These are phyloP conservation scores for Dexiosoma caninum DNA, from an alignment of 2,888 invertebrate genomes.

Conservation along the genomic window DNA sequence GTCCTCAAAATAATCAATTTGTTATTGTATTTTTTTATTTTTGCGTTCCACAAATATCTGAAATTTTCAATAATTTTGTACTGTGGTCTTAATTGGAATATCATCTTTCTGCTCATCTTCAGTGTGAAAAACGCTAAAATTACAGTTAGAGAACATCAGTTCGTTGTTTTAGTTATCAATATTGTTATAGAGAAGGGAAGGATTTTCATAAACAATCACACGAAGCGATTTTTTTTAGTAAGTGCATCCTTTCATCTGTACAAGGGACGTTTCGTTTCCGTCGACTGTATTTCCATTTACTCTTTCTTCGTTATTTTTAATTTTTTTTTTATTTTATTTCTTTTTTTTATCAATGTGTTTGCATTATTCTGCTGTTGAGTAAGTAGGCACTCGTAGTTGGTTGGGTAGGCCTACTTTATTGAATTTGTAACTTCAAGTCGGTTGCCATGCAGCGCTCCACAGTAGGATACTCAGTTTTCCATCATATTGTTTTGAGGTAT, in stretches of 20 bases:
- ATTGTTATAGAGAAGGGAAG: not conserved
- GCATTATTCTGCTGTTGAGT: slow-evolving; percentile 27
- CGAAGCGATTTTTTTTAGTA: not conserved
- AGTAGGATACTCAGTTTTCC: slow-evolving; percentile 56
- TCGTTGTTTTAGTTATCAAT: not conserved
- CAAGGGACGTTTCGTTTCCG: slow-evolving; percentile 34
- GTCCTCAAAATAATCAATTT: no score
- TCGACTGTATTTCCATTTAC: slow-evolving; percentile 26
- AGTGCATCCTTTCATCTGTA: slow-evolving; percentile 39
- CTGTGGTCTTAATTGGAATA: no score
- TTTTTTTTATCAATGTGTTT: slow-evolving; percentile 26
- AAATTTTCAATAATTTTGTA: no score
- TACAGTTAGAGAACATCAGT: not conserved
- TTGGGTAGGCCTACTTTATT: slow-evolving; percentile 52
- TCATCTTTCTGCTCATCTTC: no score
- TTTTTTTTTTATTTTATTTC: slow-evolving; percentile 6
- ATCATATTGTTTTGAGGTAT: slow-evolving; percentile 42
- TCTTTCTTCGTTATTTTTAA: slow-evolving; percentile 10
- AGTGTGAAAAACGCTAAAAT: slow-evolving; percentile 17
- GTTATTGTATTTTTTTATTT: no score
- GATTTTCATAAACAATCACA: not conserved
- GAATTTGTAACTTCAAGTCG: slow-evolving; percentile 41
- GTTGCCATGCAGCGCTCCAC: slow-evolving; percentile 59
- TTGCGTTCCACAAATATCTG: no score
- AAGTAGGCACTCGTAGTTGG: slow-evolving; percentile 24